Conservation (phyloP, 2,113 vertebrate species). For the Ictalurus punctatus region DNA sequence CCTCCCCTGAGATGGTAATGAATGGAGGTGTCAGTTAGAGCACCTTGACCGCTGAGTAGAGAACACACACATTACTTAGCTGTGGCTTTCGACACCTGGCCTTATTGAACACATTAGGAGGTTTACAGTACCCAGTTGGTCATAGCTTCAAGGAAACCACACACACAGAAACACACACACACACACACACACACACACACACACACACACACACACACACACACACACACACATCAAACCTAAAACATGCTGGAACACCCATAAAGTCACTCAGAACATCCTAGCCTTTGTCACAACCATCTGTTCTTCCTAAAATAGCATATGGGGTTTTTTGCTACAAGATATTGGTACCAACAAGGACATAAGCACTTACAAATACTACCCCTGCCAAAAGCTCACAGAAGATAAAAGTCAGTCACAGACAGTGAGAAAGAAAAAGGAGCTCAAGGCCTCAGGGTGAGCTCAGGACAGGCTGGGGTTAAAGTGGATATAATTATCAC, state of each 20-base stretch:
- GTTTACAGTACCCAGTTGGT: conserved; percentile 45
- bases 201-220: not conserved
- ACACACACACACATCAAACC: not conserved
- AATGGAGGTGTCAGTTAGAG: conserved; percentile 59
- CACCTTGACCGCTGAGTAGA: conserved; percentile 53
- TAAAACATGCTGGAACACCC: not conserved
- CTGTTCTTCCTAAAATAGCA: conserved; percentile 14
- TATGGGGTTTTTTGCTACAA: conserved; percentile 4
- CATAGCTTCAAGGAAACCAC: conserved; percentile 32
- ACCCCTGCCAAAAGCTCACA: not conserved
- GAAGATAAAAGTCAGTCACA: conserved; percentile 20
- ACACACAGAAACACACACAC: not conserved
- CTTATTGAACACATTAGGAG: conserved; percentile 51
- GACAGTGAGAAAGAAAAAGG: conserved; percentile 26
- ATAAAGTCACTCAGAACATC: conserved; percentile 11
- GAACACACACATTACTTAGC: conserved; percentile 53
- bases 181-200: not conserved
- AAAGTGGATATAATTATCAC: conserved; percentile 43
- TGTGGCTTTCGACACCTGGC: conserved; percentile 50
- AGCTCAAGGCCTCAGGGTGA: conserved; percentile 26
- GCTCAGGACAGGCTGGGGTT: conserved; percentile 31
- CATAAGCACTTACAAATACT: conserved; percentile 18
- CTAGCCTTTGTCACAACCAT: not conserved
- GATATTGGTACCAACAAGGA: conserved; percentile 1
- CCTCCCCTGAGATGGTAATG: conserved; percentile 60